These are phyloP conservation scores for Drosophila rubida DNA, from an alignment of 2,888 invertebrate species.

Conservation along the genomic window DNA sequence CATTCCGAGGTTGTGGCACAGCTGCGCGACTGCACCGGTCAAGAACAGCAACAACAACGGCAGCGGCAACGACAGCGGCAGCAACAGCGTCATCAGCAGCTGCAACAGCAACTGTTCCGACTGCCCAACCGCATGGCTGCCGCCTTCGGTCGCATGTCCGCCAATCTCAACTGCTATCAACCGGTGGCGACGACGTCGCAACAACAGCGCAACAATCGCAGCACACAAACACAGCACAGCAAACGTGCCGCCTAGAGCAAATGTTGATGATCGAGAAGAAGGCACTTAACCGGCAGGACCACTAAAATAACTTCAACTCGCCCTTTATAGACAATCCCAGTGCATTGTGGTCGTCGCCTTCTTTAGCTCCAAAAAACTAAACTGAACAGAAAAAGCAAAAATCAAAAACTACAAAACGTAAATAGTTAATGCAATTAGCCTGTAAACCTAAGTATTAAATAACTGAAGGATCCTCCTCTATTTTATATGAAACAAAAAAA, in stretches of 20 bases:
- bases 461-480: constrained; percentile 40
- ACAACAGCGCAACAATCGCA: constrained; percentile 9
- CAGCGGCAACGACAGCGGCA: constrained; percentile 40
- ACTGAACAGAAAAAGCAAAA: constrained; percentile 20
- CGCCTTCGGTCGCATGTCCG: constrained; percentile 66
- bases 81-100: constrained; percentile 42
- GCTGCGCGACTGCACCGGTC: constrained; percentile 32
- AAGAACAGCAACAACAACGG: constrained; percentile 15
- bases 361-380: constrained; percentile 36
- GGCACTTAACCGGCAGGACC: constrained; percentile 6
- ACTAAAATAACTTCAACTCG: constrained; percentile 30
- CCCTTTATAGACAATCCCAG: constrained; percentile 71
- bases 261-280: neutral
- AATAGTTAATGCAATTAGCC: constrained; percentile 49
- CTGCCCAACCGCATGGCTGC: constrained; percentile 62
- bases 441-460: constrained; percentile 58
- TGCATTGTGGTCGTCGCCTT: constrained; percentile 49
- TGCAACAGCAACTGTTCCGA: constrained; percentile 61
- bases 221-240: constrained; percentile 16
- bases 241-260: constrained; percentile 27
- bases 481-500: constrained; percentile 9
- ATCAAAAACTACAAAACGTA: constrained; percentile 34
- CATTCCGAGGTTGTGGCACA: constrained; percentile 69
- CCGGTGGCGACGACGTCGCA: constrained; percentile 25
- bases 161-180: constrained; percentile 78